These are phyloP conservation scores for Trachymyrmex cornetzi DNA, from an alignment of 1,140 invertebrate species.

Conservation along the genomic window DNA sequence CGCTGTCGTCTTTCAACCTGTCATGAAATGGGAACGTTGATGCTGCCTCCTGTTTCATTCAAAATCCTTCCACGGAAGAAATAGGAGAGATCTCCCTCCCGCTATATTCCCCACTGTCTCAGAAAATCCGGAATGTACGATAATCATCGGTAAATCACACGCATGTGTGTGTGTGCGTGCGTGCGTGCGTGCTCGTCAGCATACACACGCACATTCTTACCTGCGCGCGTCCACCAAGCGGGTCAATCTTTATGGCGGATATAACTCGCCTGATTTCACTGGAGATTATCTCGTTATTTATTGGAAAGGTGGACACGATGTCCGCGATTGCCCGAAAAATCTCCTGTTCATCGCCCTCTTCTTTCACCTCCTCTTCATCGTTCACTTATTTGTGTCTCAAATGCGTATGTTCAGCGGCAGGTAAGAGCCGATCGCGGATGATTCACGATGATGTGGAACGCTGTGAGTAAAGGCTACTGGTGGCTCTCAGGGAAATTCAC, in stretches of 20 bases:
- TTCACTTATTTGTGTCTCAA: slow-evolving; percentile 36
- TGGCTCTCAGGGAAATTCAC: slow-evolving; percentile 51
- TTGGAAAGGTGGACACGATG: slow-evolving; percentile 82
- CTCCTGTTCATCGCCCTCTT: slow-evolving; percentile 34
- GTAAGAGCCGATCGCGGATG: slow-evolving; percentile 49
- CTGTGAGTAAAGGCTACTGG: slow-evolving; percentile 9
- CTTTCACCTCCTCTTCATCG: slow-evolving; percentile 42
- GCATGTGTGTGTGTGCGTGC: slow-evolving; percentile 12
- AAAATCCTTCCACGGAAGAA: slow-evolving; percentile 25
- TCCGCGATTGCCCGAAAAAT: slow-evolving; percentile 74
- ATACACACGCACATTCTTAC: slow-evolving; percentile 54
- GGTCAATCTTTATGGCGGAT: slow-evolving; percentile 84
- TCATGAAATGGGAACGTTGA: slow-evolving; percentile 58
- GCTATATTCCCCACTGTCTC: slow-evolving; percentile 24
- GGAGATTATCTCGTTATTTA: slow-evolving; percentile 86
- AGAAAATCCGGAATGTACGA: slow-evolving; percentile 83
- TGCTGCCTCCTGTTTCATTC: slow-evolving; percentile 62
- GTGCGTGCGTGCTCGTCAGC: slow-evolving; percentile 13
- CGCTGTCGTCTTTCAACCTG: slow-evolving; percentile 52
- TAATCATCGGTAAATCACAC: slow-evolving; percentile 82
- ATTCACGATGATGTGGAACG: slow-evolving; percentile 42
- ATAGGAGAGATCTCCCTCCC: neutral
- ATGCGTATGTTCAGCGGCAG: slow-evolving; percentile 12
- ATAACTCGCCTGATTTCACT: slow-evolving; percentile 86
- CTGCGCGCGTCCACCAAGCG: slow-evolving; percentile 65